These are phyloP conservation scores for Monopterus albus DNA, from an alignment of 2,113 vertebrate genomes.

Conservation along the genomic window DNA sequence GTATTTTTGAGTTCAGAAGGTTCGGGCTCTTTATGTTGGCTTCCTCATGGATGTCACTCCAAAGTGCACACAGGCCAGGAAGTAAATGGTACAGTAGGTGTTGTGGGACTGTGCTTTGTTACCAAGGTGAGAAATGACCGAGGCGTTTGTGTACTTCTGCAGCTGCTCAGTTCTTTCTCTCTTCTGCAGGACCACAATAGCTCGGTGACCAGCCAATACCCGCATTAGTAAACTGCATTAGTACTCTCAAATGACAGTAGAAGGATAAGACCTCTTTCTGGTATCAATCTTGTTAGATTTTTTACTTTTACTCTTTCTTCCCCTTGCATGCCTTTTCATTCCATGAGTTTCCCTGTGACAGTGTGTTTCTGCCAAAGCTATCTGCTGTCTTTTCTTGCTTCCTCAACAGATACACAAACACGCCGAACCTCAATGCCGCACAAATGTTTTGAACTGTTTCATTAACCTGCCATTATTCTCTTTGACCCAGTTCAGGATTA, in stretches of 20 bases:
- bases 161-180: conserved; percentile 30
- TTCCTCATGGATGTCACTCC: conserved; percentile 24
- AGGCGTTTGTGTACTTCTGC: conserved; percentile 28
- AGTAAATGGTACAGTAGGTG: conserved; percentile 25
- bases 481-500: conserved; percentile 44
- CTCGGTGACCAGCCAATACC: conserved; percentile 45
- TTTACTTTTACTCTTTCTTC: no score
- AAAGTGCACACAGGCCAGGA: conserved; percentile 9
- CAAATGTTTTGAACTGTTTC: conserved; percentile 59
- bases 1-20: conserved; percentile 25
- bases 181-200: conserved; percentile 45
- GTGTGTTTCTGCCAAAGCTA: conserved; percentile 47
- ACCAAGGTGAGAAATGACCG: conserved; percentile 39
- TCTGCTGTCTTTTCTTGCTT: conserved; percentile 37
- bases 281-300: no score
- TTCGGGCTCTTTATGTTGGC: conserved; percentile 17
- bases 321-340: conserved; percentile 37
- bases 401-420: conserved; percentile 13
- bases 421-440: conserved; percentile 6
- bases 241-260: no score
- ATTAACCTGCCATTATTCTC: conserved; percentile 70
- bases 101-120: conserved; percentile 38
- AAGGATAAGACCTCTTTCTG: no score
- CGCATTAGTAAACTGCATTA: no score
- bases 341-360: conserved; percentile 39